Evolutionary conservation across 2,113 vertebrate genomes (phyloP).

Genomic region (Astatoreochromis straeleni): DNA sequence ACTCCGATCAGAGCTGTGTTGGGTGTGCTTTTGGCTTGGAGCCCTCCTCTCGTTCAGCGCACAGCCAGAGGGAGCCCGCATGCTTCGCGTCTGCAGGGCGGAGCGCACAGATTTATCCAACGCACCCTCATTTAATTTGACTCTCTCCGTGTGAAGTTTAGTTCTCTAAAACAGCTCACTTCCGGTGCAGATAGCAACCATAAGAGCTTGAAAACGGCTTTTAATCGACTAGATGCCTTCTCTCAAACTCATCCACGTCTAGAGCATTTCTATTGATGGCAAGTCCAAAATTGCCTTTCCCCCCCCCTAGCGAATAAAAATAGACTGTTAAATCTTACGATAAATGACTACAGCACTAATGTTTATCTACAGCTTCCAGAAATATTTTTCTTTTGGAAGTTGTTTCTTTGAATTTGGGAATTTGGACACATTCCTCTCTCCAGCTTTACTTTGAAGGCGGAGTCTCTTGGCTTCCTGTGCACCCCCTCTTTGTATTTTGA

Average conservation of each 20-base stretch:
- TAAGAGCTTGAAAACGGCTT: rapidly evolving
- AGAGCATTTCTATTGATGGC: not conserved
- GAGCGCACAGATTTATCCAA: slow-evolving; percentile 32
- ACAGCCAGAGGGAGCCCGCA: slow-evolving; percentile 64
- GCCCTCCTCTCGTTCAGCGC: not conserved
- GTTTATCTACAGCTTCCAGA: not conserved
- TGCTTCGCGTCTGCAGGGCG: slow-evolving; percentile 19
- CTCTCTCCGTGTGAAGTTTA: not conserved
- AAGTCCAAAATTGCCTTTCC: rapidly evolving
- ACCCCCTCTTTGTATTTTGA: not conserved
- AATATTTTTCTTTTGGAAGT: not conserved
- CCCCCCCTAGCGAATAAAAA: not conserved
- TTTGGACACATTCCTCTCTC: not conserved
- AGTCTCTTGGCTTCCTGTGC: not conserved
- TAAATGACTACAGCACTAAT: not conserved
- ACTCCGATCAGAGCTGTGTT: not conserved
- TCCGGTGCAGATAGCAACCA: not conserved
- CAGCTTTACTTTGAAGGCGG: slow-evolving; percentile 35
- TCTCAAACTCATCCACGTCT: not conserved
- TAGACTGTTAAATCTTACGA: not conserved
- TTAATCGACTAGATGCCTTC: rapidly evolving
- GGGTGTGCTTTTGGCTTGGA: not conserved
- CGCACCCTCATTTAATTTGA: slow-evolving; percentile 6
- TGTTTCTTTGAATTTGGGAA: not conserved
- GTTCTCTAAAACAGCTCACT: rapidly evolving